Evolutionary conservation across 2,113 vertebrate species (phyloP), one percentile per base, ranked within the genome.

Genomic region (Thermophis baileyi): DNA sequence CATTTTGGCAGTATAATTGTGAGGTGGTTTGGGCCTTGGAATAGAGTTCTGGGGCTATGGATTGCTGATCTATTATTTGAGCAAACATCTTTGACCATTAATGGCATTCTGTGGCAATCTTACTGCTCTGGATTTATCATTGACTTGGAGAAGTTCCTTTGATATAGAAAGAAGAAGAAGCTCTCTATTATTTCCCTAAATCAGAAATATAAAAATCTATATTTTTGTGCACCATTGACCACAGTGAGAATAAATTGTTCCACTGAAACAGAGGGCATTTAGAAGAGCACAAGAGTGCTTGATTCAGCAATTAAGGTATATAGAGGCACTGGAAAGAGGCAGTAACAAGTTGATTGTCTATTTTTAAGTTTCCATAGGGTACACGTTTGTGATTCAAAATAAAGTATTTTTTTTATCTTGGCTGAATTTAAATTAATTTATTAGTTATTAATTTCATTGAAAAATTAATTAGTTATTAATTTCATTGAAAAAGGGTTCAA

Each of bases 401-500:
- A 96, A 87, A 92, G 93, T 51, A 93, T 96, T 97, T 97, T 97
- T 30, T 63, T 63, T 9, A 3, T 95, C 92, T 94, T 96, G 89
- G 55, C 40, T 94, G 91, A 94, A 97, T 97, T 97, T 97, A 96
- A 97, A 88, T 96, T 97, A 96, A 97, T 96, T n/a, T n/a, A n/a
- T n/a, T n/a, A 98, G 97, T 97, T 95, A 95, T 96, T 97, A 97
- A 97, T 97, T 97, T 97, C 96, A 96, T 92, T 96, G 96, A 97
- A 96, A 96, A 74, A 18, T n/a, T n/a, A n/a, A n/a, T n/a, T n/a
- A 98, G 97, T 97, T 95, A 95, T 96, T 97, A 97, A 97, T 97
- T 97, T 97, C 96, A 96, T 92, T 96, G 96, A 97, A 96, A 96
- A 74, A 18, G n/a, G n/a, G n/a, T 35, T 74, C 14, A 74, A 69